Evolutionary conservation across 2,113 vertebrate genomes (phyloP).

Genomic region (Tachycineta bicolor): DNA sequence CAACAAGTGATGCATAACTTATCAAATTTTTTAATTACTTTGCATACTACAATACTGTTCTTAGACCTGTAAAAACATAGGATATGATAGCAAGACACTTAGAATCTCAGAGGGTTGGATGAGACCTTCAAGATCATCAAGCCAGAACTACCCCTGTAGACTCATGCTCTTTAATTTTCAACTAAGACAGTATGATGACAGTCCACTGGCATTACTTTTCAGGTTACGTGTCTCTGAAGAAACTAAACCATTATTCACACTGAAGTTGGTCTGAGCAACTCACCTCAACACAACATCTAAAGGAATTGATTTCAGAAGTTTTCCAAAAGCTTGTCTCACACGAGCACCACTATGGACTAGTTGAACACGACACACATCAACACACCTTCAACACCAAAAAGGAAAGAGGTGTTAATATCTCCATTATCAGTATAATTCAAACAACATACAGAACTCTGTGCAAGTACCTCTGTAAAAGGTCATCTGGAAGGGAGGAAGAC

Average conservation of each 20-base stretch:
- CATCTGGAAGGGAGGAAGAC: slow-evolving; percentile 88
- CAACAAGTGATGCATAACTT: not conserved
- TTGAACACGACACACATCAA: slow-evolving; percentile 93
- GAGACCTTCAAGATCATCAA: not conserved
- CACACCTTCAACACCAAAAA: slow-evolving; percentile 80
- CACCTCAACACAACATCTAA: slow-evolving; percentile 92
- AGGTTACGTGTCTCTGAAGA: not conserved
- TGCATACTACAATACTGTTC: not conserved
- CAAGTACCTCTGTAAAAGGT: slow-evolving; percentile 90
- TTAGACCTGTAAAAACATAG: not conserved
- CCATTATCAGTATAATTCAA: not conserved
- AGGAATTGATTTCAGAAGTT: slow-evolving; percentile 90
- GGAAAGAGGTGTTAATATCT: not conserved
- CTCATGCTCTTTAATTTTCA: not conserved
- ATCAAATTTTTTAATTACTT: not conserved
- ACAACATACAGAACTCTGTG: not conserved
- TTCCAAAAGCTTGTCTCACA: slow-evolving; percentile 92
- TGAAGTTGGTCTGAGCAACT: not conserved
- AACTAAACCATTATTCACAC: not conserved
- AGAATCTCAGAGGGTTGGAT: not conserved
- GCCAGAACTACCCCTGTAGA: not conserved
- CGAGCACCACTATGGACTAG: slow-evolving; percentile 89
- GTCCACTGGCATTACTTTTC: not conserved
- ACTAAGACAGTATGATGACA: not conserved
- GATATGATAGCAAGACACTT: not conserved